Evolutionary conservation across 2,797 vertebrate species (phyloP).

Genomic region (Sphaeramia orbicularis): DNA sequence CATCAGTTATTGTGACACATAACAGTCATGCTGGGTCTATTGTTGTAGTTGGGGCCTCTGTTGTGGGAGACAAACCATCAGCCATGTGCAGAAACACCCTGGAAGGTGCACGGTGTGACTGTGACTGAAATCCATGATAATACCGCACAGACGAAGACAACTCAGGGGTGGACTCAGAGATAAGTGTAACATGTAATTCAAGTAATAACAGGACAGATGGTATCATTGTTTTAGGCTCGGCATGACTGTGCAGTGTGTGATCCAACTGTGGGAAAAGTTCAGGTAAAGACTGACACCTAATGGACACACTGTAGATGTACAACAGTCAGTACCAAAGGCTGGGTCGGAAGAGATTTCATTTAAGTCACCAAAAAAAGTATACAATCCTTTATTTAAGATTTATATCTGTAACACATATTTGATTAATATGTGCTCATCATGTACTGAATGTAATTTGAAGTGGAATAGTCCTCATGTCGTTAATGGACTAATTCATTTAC

Average conservation of each 20-base stretch:
- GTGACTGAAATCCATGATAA: conserved; percentile 36
- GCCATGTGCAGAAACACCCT: conserved; percentile 30
- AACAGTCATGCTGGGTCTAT: conserved; percentile 64
- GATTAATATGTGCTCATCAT: no score
- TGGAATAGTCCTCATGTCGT: no score
- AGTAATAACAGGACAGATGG: conserved; percentile 18
- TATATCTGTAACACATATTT: no score
- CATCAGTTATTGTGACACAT: conserved; percentile 70
- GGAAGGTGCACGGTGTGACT: conserved; percentile 43
- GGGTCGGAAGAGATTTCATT: no score
- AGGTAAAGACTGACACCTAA: conserved; percentile 71
- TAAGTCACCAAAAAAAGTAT: no score
- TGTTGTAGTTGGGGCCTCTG: conserved; percentile 60
- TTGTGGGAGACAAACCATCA: conserved; percentile 58
- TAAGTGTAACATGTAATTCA: not conserved
- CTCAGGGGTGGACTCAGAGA: conserved; percentile 5
- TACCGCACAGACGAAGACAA: conserved; percentile 41
- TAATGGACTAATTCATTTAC: no score
- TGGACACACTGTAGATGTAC: conserved; percentile 50
- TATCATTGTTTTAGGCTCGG: conserved; percentile 21
- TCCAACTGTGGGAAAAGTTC: not conserved
- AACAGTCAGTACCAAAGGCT: not conserved
- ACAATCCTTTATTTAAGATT: no score
- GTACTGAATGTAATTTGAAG: no score
- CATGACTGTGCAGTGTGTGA: conserved; percentile 9